These are phyloP conservation scores for Sylvietta virens DNA, from an alignment of 2,113 vertebrate genomes.

Conservation along the genomic window DNA sequence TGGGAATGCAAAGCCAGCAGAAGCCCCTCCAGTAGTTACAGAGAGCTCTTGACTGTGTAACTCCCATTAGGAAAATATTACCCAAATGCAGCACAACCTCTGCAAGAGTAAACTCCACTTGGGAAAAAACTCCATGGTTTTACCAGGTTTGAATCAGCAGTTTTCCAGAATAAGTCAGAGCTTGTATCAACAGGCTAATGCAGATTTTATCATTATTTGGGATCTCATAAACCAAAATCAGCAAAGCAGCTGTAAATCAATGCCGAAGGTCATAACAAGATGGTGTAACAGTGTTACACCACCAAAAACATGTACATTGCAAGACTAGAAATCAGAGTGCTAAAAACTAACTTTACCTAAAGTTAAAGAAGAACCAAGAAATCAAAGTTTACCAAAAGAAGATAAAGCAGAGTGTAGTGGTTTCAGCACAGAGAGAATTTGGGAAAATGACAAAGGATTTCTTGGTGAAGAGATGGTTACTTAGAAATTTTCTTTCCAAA, in stretches of 20 bases:
- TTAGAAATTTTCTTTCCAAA: neutral
- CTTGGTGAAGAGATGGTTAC: neutral
- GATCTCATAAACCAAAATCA: neutral
- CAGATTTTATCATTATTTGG: neutral
- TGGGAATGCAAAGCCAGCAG: neutral
- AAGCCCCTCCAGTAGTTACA: neutral
- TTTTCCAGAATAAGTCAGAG: neutral
- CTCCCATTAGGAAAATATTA: neutral
- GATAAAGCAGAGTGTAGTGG: no score
- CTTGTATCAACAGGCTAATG: neutral
- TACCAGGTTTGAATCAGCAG: neutral
- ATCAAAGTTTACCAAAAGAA: neutral
- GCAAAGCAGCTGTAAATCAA: neutral
- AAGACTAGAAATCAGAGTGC: neutral
- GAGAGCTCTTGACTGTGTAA: neutral
- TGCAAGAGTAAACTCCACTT: neutral
- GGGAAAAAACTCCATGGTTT: neutral
- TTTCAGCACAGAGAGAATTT: neutral
- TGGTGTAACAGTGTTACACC: neutral
- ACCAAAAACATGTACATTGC: neutral
- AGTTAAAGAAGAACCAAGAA: neutral
- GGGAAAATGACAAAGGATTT: neutral
- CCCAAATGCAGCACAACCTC: neutral
- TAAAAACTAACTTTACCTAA: neutral
- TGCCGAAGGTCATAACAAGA: neutral